phyloP scores from a whole-genome alignment of 2,113 vertebrate genomes.

The Cyprinodon brontotheroides region DNA sequence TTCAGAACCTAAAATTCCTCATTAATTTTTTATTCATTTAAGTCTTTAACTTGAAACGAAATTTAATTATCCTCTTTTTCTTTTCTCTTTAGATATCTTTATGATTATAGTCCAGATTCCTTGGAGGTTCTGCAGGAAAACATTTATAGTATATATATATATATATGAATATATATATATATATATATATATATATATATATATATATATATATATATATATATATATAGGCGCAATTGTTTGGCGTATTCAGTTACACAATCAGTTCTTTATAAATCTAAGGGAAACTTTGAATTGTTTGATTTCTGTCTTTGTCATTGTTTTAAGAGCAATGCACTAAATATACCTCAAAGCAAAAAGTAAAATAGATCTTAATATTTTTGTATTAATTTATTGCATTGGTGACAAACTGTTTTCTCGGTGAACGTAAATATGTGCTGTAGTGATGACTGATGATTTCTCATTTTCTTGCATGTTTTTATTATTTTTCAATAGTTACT shows the following conservation, averaged over 20 bases:
- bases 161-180: no score
- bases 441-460: conserved; percentile 4
- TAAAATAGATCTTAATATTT: background rate
- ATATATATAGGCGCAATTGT: no score
- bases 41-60: no score
- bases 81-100: background rate
- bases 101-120: no score
- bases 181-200: no score
- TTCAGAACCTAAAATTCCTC: background rate
- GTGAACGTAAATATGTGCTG: conserved; percentile 11
- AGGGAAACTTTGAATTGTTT: conserved; percentile 5
- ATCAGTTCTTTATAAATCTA: background rate
- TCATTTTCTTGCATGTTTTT: conserved; percentile 14
- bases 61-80: no score
- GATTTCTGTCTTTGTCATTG: conserved; percentile 8
- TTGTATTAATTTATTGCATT: background rate
- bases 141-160: no score
- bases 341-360: background rate
- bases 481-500: conserved; percentile 67
- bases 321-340: background rate
- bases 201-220: no score
- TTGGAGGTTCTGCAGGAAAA: no score
- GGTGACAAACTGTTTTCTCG: background rate
- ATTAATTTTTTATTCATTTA: background rate
- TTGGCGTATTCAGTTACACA: conserved; percentile 28